Evolutionary conservation across 2,888 invertebrate species (phyloP).

Genomic region (Macrostomum cliftonense): DNA sequence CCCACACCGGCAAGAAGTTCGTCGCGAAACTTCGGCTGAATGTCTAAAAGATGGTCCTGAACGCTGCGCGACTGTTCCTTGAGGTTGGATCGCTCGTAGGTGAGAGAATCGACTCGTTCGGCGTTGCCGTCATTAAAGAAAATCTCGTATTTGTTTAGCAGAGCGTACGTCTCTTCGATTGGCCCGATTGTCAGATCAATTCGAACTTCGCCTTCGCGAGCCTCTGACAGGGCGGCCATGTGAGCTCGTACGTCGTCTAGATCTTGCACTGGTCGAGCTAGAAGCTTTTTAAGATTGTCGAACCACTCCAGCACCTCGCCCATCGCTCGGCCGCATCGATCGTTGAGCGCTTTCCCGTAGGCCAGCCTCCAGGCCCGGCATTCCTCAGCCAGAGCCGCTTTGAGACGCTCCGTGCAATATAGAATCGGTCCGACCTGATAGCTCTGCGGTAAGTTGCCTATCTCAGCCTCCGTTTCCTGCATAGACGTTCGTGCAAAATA

Average conservation of each 20-base stretch:
- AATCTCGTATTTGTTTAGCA: neutral
- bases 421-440: slow-evolving; percentile 33
- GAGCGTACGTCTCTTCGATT: slow-evolving; percentile 40
- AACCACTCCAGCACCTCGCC: neutral
- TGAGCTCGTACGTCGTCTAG: slow-evolving; percentile 47
- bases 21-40: neutral
- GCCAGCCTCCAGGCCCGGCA: slow-evolving; percentile 36
- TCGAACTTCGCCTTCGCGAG: slow-evolving; percentile 50
- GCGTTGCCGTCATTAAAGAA: neutral
- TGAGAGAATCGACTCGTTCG: neutral
- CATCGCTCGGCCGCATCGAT: neutral
- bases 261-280: slow-evolving; percentile 49
- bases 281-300: neutral
- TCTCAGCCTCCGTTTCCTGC: slow-evolving; percentile 34
- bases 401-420: slow-evolving; percentile 44
- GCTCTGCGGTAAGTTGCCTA: slow-evolving; percentile 28
- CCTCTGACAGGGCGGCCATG: slow-evolving; percentile 56
- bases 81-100: neutral
- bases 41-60: neutral
- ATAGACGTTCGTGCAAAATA: slow-evolving; percentile 4
- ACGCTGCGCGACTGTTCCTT: neutral
- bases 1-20: neutral
- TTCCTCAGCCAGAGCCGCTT: slow-evolving; percentile 60
- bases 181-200: slow-evolving; percentile 51
- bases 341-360: slow-evolving; percentile 29